phyloP scores from a whole-genome alignment of 2,888 invertebrate genomes.

The Chelonus formosanus region DNA sequence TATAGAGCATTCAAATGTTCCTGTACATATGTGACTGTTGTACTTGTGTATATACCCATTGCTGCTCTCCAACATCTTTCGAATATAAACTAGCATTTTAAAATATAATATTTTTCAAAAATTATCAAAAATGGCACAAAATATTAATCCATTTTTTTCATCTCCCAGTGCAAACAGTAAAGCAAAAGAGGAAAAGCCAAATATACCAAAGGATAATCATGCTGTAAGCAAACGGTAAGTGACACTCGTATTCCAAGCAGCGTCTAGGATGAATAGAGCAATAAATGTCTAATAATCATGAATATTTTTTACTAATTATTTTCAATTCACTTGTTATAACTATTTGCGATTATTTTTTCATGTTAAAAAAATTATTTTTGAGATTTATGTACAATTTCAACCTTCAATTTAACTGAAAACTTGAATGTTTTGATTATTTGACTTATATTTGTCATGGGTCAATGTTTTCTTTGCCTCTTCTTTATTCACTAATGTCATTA shows the following conservation, averaged over 20 bases:
- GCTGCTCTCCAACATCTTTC: slow-evolving; percentile 24
- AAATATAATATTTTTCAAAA: neutral
- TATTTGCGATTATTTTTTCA: too few species aligned
- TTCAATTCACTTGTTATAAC: too few species aligned
- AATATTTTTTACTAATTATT: neutral
- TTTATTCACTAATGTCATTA: too few species aligned
- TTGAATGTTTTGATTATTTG: slow-evolving; percentile 10
- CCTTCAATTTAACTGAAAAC: neutral
- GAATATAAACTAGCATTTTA: neutral
- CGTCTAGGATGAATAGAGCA: slow-evolving; percentile 21
- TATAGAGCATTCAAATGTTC: slow-evolving; percentile 58
- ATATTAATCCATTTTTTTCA: slow-evolving; percentile 83
- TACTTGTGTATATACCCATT: slow-evolving; percentile 37
- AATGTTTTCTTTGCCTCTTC: too few species aligned
- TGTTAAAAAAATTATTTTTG: too few species aligned
- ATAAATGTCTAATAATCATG: neutral
- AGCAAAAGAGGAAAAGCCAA: slow-evolving; percentile 83
- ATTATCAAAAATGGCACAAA: slow-evolving; percentile 78
- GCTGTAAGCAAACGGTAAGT: slow-evolving; percentile 89
- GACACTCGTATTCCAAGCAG: slow-evolving; percentile 29
- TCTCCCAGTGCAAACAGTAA: slow-evolving; percentile 78
- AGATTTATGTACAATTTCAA: neutral
- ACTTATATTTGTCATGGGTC: neutral
- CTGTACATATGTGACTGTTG: slow-evolving; percentile 51
- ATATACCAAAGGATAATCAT: slow-evolving; percentile 78